Percentiles rank a stretch among this genome's conserved stretches.
Conservation (phyloP, 2,113 vertebrate genomes). For the Sula dactylatra region DNA sequence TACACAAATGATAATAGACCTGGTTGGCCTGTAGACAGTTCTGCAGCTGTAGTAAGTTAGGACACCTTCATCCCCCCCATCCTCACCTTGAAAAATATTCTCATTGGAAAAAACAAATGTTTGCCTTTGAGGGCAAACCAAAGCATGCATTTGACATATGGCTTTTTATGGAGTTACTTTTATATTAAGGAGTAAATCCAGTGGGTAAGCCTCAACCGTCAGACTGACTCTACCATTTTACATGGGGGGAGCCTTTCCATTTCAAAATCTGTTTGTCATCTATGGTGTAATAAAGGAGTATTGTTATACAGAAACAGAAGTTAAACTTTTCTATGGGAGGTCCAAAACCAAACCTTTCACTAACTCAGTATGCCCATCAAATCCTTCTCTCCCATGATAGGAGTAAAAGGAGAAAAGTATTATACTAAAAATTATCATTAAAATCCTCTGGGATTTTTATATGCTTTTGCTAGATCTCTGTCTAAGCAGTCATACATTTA, state of each 20-base stretch:
- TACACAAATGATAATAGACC: background rate
- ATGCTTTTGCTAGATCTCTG: background rate
- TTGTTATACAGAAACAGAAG: background rate
- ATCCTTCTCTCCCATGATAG: background rate
- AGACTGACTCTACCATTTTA: background rate
- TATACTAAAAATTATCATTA: background rate
- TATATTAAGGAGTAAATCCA: background rate
- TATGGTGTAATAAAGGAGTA: background rate
- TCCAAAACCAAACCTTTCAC: background rate
- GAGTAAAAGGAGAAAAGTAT: background rate
- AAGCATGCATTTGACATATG: background rate
- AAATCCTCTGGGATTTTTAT: background rate
- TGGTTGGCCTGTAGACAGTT: background rate
- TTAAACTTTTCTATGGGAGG: background rate
- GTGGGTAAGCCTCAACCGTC: background rate
- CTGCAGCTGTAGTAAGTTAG: background rate
- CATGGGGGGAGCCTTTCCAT: background rate
- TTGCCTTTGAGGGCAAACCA: background rate
- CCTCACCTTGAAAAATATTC: background rate
- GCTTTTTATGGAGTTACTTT: background rate
- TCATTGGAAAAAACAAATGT: background rate
- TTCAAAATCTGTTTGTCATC: background rate
- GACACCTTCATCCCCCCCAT: rapidly evolving
- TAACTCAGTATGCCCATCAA: background rate
- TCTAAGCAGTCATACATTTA: background rate